Base-by-base conservation (phyloP, 2,888 invertebrate species). In the Falcaria lacertinaria region DNA sequence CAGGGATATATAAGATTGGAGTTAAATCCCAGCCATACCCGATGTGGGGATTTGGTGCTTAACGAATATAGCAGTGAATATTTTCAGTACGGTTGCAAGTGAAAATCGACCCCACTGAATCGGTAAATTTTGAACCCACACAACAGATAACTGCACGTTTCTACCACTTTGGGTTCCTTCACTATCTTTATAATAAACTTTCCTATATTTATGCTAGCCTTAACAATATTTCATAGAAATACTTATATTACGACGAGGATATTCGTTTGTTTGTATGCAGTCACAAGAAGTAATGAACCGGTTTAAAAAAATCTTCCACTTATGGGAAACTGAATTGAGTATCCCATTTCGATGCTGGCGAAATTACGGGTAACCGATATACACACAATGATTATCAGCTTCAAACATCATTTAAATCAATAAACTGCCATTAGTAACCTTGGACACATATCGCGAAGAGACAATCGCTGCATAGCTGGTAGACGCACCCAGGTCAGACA, bases 401-500 rank as follows among this genome's bases (percentile, higher is more conserved):
- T 19, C 19, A 6, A 19, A 19, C 19, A 19, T 4, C 19, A 54
- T 49, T 48, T 48, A 45, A 42, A 58, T 45, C 35, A 45, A 54
- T 48, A 41, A 52, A 55, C 45, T 32, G 45, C 48, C 56, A 60
- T 59, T 59, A 67, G 59, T 70, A 70, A 70, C 88, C 88, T 82
- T 87, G 84, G 54, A 22, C 50, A 54, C 70, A 74, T 76, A 79
- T 75, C 61, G 75, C 72, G 85, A 86, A 83, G 84, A 82, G 87
- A 88, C 88, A 88, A 84, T 89, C 88, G 80, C 88, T 81, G 86
- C 84, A 86, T 88, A 84, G 66, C 69, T 79, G 50, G 55, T 57
- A 65, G 85, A 85, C 85, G 87, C 88, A 85, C 88, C 88, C 78
- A 85, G 69, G 71, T 71, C 70, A 65, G 63, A 82, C 80, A 74